These are phyloP conservation scores for Gasterosteus aculeatus DNA, from an alignment of 2,113 vertebrate species.

Conservation along the genomic window DNA sequence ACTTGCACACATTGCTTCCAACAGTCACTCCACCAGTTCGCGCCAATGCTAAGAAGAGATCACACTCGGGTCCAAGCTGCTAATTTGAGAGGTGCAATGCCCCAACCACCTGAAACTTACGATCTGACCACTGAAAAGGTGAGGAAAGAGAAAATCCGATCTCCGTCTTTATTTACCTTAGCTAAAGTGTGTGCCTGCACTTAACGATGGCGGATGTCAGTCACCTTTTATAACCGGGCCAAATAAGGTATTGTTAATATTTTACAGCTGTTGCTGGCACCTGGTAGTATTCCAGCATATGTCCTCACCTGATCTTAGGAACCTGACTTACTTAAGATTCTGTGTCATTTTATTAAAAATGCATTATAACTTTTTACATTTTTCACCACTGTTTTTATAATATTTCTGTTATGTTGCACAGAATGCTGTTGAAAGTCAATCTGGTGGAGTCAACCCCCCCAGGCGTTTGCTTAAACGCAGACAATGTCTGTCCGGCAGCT, in stretches of 20 bases:
- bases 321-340: background rate
- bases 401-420: conserved; percentile 47
- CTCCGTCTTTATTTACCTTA: background rate
- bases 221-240: background rate
- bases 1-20: background rate
- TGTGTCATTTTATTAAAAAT: background rate
- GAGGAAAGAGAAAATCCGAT: conserved; percentile 8
- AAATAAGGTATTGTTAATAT: background rate
- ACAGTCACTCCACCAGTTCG: conserved; percentile 72
- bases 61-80: conserved; percentile 52
- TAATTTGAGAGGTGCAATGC: conserved; percentile 61
- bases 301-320: background rate
- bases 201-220: background rate
- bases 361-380: background rate
- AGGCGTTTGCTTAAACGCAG: conserved; percentile 69
- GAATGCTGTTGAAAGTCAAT: conserved; percentile 63
- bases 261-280: background rate
- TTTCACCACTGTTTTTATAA: background rate
- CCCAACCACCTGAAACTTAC: conserved; percentile 63
- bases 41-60: conserved; percentile 73
- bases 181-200: background rate
- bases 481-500: conserved; percentile 47
- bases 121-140: conserved; percentile 76
- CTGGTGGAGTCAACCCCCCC: conserved; percentile 39
- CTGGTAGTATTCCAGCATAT: background rate